phyloP scores from a whole-genome alignment of 2,113 vertebrate genomes.

The Bubalus kerabau region DNA sequence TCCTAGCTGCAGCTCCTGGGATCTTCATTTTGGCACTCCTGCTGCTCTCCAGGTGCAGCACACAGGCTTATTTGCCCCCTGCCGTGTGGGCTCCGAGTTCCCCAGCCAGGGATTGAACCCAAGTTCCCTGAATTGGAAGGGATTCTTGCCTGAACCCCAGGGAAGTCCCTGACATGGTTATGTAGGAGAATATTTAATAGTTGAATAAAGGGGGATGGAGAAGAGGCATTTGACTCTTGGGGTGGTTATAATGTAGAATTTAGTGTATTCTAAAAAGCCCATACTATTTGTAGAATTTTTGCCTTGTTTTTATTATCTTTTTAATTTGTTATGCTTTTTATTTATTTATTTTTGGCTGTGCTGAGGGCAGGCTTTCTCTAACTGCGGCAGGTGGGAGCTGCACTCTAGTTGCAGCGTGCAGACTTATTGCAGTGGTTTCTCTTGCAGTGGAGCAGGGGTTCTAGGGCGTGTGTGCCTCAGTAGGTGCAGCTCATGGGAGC shows the following conservation, averaged over 20 bases:
- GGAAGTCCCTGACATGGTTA: background rate
- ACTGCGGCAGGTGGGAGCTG: background rate
- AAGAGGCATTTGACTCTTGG: background rate
- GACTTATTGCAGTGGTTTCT: background rate
- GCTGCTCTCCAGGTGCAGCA: background rate
- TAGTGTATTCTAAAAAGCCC: background rate
- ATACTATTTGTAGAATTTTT: background rate
- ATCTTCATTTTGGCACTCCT: background rate
- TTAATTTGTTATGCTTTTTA: background rate
- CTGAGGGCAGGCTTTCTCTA: background rate
- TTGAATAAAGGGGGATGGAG: background rate
- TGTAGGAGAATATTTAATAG: background rate
- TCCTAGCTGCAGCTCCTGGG: background rate
- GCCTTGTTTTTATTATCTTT: background rate
- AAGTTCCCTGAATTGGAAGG: background rate
- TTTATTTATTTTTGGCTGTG: background rate
- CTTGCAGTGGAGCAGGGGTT: background rate
- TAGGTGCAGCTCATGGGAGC: background rate
- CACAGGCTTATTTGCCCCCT: background rate
- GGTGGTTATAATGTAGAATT: background rate
- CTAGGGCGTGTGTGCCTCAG: background rate
- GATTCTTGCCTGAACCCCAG: background rate
- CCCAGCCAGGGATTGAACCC: background rate
- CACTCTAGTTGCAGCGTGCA: fast-evolving
- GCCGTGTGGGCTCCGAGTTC: background rate